These are phyloP conservation scores for Venustoraphidia nigricollis DNA, from an alignment of 2,888 invertebrate species.

Conservation along the genomic window DNA sequence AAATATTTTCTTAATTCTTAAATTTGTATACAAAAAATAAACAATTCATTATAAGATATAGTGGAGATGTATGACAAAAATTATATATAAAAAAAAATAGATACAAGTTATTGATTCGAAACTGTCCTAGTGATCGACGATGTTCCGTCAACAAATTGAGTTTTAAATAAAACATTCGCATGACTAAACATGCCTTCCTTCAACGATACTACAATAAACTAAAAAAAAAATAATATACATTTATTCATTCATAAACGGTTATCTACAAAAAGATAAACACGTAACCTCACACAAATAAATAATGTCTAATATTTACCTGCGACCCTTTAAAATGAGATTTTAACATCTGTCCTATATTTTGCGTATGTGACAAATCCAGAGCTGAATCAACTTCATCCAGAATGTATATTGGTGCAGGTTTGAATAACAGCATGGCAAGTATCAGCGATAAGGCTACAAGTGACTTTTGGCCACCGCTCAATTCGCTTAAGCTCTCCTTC, in stretches of 20 bases:
- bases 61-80: no score
- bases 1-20: no score
- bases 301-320: conserved; percentile 35
- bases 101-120: background rate
- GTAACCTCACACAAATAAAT: no score
- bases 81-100: background rate
- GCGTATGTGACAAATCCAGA: conserved; percentile 92
- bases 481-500: conserved; percentile 91
- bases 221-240: conserved; percentile 23
- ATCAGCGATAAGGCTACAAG: conserved; percentile 92
- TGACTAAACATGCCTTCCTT: conserved; percentile 99
- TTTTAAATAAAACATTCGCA: conserved; percentile 92
- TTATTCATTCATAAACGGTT: no score
- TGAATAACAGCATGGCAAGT: conserved; percentile 89
- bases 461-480: conserved; percentile 94
- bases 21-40: no score
- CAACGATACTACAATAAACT: conserved; percentile 95
- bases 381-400: conserved; percentile 99
- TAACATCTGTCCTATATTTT: conserved; percentile 95
- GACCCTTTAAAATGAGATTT: conserved; percentile 78
- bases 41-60: no score
- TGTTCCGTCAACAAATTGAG: conserved; percentile 88
- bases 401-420: conserved; percentile 96
- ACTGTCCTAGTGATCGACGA: conserved; percentile 65
- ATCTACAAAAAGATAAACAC: no score